These are phyloP conservation scores for Artibeus lituratus DNA, from an alignment of 2,797 vertebrate species.

Conservation along the genomic window DNA sequence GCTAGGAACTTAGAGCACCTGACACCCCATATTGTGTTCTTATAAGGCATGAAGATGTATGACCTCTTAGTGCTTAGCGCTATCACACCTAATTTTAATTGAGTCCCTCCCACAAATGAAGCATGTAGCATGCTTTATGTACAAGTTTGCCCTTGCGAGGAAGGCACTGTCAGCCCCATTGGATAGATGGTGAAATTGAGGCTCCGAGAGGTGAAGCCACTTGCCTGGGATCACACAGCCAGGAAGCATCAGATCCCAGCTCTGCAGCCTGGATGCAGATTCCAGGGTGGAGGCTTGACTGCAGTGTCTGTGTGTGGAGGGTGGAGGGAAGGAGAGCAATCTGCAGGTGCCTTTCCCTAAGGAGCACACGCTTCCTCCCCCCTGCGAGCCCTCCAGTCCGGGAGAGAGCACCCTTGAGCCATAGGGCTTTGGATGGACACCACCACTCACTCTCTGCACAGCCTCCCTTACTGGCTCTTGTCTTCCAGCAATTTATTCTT, in stretches of 20 bases:
- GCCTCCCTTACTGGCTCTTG: not conserved
- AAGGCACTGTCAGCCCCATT: not conserved
- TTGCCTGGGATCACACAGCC: not conserved
- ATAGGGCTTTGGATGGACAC: not conserved
- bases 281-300: not conserved
- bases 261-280: not conserved
- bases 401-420: not conserved
- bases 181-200: no score
- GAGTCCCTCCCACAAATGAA: not conserved
- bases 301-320: no score
- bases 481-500: not conserved
- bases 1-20: not conserved
- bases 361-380: not conserved
- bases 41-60: not conserved
- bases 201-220: not conserved
- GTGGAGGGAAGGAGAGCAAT: no score
- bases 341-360: not conserved
- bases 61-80: not conserved
- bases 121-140: not conserved
- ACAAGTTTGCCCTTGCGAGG: not conserved
- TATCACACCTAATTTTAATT: not conserved
- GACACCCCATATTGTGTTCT: not conserved
- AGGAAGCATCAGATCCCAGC: not conserved
- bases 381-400: accelerated
- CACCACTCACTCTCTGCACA: not conserved